phyloP scores from a whole-genome alignment of 1,140 invertebrate genomes.

The Neodiprion virginianus region DNA sequence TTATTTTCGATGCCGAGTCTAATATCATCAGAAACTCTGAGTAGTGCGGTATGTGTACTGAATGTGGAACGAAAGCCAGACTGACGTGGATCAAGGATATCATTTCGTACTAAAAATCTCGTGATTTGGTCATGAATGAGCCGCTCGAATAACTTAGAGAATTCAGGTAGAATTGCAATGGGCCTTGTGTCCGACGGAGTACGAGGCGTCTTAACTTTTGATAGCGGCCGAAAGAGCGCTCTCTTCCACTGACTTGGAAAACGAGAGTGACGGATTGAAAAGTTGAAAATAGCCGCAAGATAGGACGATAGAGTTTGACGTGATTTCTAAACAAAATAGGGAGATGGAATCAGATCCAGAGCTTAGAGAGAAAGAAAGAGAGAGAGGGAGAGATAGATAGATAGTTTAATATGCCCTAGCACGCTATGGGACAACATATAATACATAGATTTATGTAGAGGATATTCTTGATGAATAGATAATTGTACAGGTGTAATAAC shows the following conservation, averaged over 20 bases:
- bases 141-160: neutral
- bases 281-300: neutral
- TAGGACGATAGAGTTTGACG: too few relatives aligned
- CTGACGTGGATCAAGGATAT: too few relatives aligned
- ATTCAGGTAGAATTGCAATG: neutral
- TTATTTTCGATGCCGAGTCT: conserved; percentile 12
- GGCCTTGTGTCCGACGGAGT: neutral
- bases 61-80: too few relatives aligned
- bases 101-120: neutral
- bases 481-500: too few relatives aligned
- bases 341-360: too few relatives aligned
- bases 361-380: too few relatives aligned
- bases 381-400: too few relatives aligned
- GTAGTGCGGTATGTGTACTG: conserved; percentile 17
- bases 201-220: neutral
- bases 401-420: too few relatives aligned
- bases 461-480: too few relatives aligned
- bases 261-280: neutral
- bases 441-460: too few relatives aligned
- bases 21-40: conserved; percentile 15
- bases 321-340: too few relatives aligned
- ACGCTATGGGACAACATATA: too few relatives aligned
- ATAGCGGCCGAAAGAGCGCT: neutral
- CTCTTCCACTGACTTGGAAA: neutral
- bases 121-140: neutral